These are phyloP conservation scores for Anser cygnoides DNA, from an alignment of 2,113 vertebrate species.

Conservation along the genomic window DNA sequence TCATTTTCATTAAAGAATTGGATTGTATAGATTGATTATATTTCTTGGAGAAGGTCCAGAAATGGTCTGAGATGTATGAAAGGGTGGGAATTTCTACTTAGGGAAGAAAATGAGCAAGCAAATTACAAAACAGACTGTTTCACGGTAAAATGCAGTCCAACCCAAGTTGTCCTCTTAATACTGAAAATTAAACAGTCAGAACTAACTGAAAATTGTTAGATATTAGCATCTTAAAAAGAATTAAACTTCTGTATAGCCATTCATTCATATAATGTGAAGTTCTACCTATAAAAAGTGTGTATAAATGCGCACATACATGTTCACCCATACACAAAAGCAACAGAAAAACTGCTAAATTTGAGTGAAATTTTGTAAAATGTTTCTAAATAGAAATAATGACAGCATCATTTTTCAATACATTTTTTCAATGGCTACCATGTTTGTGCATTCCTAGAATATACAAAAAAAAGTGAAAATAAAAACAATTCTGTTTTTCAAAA, in stretches of 20 bases:
- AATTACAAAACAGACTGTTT: neutral
- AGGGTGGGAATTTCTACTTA: fast-evolving
- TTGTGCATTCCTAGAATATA: neutral
- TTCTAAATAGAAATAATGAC: neutral
- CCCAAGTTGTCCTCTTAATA: neutral
- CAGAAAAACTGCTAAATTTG: neutral
- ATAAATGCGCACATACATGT: neutral
- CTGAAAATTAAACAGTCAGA: neutral
- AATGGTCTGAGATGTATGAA: neutral
- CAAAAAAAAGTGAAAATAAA: neutral
- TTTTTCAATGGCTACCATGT: neutral
- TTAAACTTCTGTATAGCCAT: neutral
- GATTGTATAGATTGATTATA: neutral
- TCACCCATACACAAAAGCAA: neutral
- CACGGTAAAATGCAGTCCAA: neutral
- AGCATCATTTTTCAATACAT: neutral
- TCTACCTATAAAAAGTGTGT: neutral
- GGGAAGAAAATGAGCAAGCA: neutral
- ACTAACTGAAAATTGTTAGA: neutral
- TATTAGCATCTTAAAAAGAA: neutral
- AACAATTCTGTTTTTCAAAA: neutral
- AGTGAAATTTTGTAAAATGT: neutral
- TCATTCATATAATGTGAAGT: neutral
- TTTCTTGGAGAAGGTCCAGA: neutral
- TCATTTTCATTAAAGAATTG: neutral